These are phyloP conservation scores for Hirundichthys speculiger DNA, from an alignment of 2,113 vertebrate species.

Conservation along the genomic window DNA sequence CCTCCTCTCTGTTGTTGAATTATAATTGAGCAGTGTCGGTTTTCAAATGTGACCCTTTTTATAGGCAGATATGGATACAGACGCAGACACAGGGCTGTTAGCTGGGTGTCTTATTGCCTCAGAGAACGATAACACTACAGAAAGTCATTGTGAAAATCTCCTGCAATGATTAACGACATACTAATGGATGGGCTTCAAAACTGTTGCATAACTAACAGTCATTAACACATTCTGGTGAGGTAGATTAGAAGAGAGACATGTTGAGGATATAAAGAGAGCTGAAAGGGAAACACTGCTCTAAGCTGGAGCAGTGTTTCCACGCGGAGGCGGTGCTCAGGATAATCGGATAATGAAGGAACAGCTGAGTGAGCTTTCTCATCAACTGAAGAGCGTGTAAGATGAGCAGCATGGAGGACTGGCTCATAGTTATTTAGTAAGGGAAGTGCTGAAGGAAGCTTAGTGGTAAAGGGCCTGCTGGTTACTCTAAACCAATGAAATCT, in stretches of 20 bases:
- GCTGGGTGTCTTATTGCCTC: too few relatives aligned
- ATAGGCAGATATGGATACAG: background rate
- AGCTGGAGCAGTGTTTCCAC: constrained; percentile 8
- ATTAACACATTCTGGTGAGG: constrained; percentile 20
- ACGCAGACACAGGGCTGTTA: constrained; percentile 15
- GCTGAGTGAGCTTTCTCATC: constrained; percentile 55
- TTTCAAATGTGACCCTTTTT: constrained; percentile 44
- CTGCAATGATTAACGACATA: too few relatives aligned
- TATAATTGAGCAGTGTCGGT: constrained; percentile 48
- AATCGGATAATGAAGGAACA: constrained; percentile 62
- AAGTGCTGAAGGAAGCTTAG: constrained; percentile 17
- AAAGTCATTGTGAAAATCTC: too few relatives aligned
- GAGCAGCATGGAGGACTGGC: constrained; percentile 45
- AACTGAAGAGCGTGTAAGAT: constrained; percentile 58
- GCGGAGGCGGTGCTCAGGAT: constrained; percentile 44
- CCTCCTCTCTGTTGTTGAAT: constrained; percentile 39
- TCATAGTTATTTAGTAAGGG: constrained; percentile 39
- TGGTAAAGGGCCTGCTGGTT: background rate
- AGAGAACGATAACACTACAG: constrained; percentile 3
- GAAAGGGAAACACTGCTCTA: background rate
- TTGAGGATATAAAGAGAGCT: constrained; percentile 1
- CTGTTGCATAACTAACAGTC: too few relatives aligned
- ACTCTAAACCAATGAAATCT: background rate
- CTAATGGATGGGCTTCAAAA: too few relatives aligned
- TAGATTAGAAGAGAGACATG: too few relatives aligned